Evolutionary conservation across 2,797 vertebrate species (phyloP).

Genomic region (Poeciliopsis infans): DNA sequence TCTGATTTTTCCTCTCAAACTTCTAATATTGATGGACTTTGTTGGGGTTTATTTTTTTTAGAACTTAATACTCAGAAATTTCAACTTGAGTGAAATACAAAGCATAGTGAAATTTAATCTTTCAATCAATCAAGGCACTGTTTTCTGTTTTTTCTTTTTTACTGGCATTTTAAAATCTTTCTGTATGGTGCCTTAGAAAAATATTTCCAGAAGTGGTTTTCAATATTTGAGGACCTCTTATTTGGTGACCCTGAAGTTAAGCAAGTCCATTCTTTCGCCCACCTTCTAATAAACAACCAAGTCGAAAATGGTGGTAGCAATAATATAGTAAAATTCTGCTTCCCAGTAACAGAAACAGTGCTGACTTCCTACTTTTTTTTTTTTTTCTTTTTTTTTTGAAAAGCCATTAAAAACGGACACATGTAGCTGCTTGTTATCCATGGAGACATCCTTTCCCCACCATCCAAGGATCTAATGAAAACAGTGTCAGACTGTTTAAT

Average conservation of each 20-base stretch:
- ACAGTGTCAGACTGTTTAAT: conserved; percentile 31
- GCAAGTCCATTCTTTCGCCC: neutral
- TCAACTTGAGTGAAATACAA: neutral
- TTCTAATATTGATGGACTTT: neutral
- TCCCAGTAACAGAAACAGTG: neutral
- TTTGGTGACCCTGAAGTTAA: neutral
- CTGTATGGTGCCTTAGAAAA: neutral
- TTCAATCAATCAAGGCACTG: neutral
- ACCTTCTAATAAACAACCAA: neutral
- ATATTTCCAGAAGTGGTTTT: neutral
- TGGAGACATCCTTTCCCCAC: conserved; percentile 25
- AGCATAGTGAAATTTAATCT: neutral
- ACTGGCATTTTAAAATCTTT: neutral
- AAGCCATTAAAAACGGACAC: conserved; percentile 10
- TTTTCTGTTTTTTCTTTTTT: neutral
- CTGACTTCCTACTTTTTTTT: neutral
- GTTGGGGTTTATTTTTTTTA: neutral
- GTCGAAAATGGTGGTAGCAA: neutral
- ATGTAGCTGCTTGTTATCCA: conserved; percentile 8
- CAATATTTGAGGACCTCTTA: neutral
- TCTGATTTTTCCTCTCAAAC: neutral
- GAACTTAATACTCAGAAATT: neutral
- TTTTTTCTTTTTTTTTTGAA: neutral
- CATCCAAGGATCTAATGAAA: conserved; percentile 35
- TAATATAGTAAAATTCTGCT: neutral